Evolutionary conservation across 2,797 vertebrate species (phyloP), one percentile per base, ranked within the genome.

Genomic region (Choloepus didactylus): DNA sequence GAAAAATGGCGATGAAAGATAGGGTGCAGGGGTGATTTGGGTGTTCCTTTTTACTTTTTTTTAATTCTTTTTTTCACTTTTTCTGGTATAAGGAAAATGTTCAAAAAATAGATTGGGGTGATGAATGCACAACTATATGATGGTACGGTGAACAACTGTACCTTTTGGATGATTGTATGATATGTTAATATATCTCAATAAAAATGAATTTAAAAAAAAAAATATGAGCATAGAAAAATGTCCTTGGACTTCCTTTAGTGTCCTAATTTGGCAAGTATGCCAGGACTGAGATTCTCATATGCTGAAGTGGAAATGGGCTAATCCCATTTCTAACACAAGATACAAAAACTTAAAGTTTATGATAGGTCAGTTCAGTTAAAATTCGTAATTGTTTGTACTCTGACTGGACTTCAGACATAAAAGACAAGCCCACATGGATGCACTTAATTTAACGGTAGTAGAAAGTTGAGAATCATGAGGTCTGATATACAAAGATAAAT

Each of bases 401-500:
- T 88, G 93, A 94, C 54, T 79, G 19, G 69, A 84, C 14, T 44
- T 84, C 38, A 84, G 67, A 86, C 62, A 75, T 59, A 35, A 83
- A 95, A 87, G 73, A 85, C 35, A 92, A 92, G 79, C 23, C 70
- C 66, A 73, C 41, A 66, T 19, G 31, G 72, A 51, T 11, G 21
- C 95, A 81, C 27, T 23, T 73, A 54, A 92, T 69, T 69, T 73
- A 91, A 73, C 66, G 44, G 27, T 51, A 54, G 81, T 1, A 79
- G 75, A 76, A 75, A 89, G 83, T 11, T 31, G 64, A 66, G 81
- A 70, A 60, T 23, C 56, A 27, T 0, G 15, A 67, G 23, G 91
- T 49, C 80, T 73, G 86, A 87, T 10, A 89, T 12, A 29, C 25
- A 93, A 83, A 51, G 84, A 70, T 49, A 21, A 80, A 96, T 41